These are phyloP conservation scores for Eidolon helvum DNA, from an alignment of 2,113 vertebrate genomes.

Conservation along the genomic window DNA sequence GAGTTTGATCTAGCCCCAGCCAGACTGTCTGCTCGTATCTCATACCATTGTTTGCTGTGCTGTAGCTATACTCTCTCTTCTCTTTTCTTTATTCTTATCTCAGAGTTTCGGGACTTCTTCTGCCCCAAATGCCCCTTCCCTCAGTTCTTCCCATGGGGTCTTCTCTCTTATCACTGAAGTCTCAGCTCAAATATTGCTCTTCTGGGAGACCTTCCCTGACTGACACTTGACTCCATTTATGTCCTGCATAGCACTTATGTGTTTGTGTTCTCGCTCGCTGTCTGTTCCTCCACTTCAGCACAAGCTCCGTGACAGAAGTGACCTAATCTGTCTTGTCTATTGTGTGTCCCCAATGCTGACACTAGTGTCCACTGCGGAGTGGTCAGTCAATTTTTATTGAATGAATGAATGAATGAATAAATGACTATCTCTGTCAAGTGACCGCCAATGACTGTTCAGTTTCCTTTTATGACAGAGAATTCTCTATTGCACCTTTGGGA, in stretches of 20 bases:
- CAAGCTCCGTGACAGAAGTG: not conserved
- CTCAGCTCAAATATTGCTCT: not conserved
- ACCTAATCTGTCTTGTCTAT: not conserved
- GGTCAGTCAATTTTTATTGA: not conserved
- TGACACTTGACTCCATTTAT: not conserved
- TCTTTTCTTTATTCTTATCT: not conserved
- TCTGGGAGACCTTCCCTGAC: not conserved
- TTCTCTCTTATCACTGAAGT: not conserved
- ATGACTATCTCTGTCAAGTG: not conserved
- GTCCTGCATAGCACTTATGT: not conserved
- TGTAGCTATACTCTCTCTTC: no score
- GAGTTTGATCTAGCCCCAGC: not conserved
- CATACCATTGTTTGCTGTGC: not conserved
- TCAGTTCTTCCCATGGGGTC: not conserved
- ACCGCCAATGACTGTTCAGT: no score
- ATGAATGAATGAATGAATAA: not conserved
- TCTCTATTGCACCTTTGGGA: not conserved
- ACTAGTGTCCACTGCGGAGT: rapidly evolving
- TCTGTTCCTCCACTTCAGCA: no score
- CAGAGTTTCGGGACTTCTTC: not conserved
- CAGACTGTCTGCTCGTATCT: not conserved
- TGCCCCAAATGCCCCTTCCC: not conserved
- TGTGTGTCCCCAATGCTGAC: rapidly evolving
- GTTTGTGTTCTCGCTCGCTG: not conserved
- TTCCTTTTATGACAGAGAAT: not conserved